Evolutionary conservation across 37 sponge, comb jelly and placozoan species (phyloP).

Genomic region (Haliclona indistincta): DNA sequence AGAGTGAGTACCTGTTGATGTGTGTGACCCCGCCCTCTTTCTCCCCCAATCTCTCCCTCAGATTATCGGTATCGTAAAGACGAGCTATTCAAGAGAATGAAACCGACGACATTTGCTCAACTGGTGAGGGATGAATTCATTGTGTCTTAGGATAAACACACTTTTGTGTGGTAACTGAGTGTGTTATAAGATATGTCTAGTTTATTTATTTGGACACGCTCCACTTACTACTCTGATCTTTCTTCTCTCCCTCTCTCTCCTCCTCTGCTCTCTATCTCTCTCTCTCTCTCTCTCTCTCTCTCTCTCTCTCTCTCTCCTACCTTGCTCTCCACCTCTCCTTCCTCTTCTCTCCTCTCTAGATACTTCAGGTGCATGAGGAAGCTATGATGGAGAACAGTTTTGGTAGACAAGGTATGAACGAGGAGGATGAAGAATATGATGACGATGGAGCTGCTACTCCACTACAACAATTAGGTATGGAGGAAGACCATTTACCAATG

Average conservation of each 20-base stretch:
- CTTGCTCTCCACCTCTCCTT: neutral
- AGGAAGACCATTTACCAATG: no score
- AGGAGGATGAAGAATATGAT: slow-evolving; percentile 13
- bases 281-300: no score
- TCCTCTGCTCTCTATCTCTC: no score
- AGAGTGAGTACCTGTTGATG: slow-evolving; percentile 54
- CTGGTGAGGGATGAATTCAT: slow-evolving; percentile 53
- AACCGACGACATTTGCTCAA: slow-evolving; percentile 94
- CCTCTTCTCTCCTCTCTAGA: neutral
- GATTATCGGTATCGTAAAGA: slow-evolving; percentile 91
- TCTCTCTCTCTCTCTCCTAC: neutral
- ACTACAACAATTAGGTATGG: no score
- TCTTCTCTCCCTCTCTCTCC: no score
- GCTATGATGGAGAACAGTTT: neutral
- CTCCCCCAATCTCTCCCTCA: slow-evolving; percentile 7
- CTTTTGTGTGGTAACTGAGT: neutral
- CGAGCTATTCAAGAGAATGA: slow-evolving; percentile 96
- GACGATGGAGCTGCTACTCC: neutral
- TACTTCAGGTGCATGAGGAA: slow-evolving; percentile 9
- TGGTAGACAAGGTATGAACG: no score
- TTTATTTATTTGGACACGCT: no score
- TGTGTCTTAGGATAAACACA: neutral
- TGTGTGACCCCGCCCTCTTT: neutral
- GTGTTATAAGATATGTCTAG: neutral
- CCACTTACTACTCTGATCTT: no score